Percentiles rank a stretch among this genome's conserved stretches.
phyloP scores from a whole-genome alignment of 2,113 vertebrate species.

The Chionomys nivalis region DNA sequence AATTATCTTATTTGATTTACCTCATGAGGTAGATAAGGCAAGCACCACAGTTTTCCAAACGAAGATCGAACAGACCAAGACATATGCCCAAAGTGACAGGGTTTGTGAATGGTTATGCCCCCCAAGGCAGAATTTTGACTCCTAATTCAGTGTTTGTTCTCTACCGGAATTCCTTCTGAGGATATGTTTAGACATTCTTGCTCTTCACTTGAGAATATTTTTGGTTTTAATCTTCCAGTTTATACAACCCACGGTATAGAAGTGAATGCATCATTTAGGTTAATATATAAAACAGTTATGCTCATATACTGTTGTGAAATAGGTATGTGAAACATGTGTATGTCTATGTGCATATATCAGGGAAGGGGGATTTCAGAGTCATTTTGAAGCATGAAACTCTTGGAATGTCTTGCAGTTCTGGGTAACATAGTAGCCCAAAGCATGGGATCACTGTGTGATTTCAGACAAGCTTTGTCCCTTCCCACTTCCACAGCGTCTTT shows the following conservation, averaged over 20 bases:
- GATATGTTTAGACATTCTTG: not conserved
- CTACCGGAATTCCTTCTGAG: not conserved
- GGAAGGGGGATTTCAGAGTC: not conserved
- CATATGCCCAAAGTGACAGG: not conserved
- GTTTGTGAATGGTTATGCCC: not conserved
- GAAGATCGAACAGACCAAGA: not conserved
- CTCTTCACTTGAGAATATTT: not conserved
- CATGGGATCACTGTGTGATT: not conserved
- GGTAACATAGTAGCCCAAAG: not conserved
- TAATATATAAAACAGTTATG: not conserved
- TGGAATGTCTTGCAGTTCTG: not conserved
- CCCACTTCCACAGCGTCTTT: not conserved
- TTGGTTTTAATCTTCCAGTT: not conserved
- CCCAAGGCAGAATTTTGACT: constrained; percentile 1
- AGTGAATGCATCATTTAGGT: not conserved
- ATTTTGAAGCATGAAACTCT: not conserved
- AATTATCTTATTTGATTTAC: not conserved
- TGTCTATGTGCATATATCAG: not conserved
- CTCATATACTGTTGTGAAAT: not conserved
- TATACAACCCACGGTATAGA: constrained; percentile 13
- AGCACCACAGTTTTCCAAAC: not conserved
- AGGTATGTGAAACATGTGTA: not conserved
- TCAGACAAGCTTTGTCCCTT: not conserved
- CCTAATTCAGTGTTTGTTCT: constrained; percentile 1
- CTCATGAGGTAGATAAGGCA: not conserved